phyloP scores from a whole-genome alignment of 2,797 vertebrate species.

The Centroberyx gerrardi region DNA sequence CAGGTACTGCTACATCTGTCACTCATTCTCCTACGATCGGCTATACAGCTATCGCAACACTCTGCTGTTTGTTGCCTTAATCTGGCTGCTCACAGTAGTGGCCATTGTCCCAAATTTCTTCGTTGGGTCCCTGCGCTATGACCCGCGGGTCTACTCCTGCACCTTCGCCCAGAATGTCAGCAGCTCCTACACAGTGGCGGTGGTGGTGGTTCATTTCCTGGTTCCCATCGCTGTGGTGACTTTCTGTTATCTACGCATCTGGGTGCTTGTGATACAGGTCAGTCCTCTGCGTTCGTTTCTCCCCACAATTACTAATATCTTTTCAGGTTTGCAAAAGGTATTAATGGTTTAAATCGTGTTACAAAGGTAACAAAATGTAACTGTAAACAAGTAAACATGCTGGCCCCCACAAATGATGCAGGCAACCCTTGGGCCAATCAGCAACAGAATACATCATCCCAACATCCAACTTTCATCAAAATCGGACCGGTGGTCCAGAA shows the following conservation, averaged over 20 bases:
- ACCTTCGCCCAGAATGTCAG: slow-evolving; percentile 90
- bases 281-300: slow-evolving; percentile 31
- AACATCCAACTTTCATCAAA: not conserved
- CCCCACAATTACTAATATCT: not conserved
- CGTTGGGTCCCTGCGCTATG: slow-evolving; percentile 88
- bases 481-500: not conserved
- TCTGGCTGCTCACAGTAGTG: slow-evolving; percentile 87
- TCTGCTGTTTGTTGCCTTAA: slow-evolving; percentile 85
- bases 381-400: slow-evolving; percentile 4
- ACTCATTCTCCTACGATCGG: slow-evolving; percentile 86
- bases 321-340: not conserved
- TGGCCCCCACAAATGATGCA: not conserved
- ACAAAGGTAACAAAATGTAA: not conserved
- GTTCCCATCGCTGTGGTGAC: slow-evolving; percentile 89
- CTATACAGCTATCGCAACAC: slow-evolving; percentile 89
- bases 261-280: slow-evolving; percentile 88
- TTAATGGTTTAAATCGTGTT: not conserved
- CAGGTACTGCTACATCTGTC: slow-evolving; percentile 91
- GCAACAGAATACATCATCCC: not conserved
- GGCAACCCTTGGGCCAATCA: not conserved
- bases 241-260: slow-evolving; percentile 90
- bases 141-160: slow-evolving; percentile 89
- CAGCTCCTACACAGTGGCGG: slow-evolving; percentile 86
- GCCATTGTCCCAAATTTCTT: slow-evolving; percentile 89
- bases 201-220: slow-evolving; percentile 89